phyloP scores from a whole-genome alignment of 2,797 vertebrate genomes.

The Gymnoscopelus microlampas region DNA sequence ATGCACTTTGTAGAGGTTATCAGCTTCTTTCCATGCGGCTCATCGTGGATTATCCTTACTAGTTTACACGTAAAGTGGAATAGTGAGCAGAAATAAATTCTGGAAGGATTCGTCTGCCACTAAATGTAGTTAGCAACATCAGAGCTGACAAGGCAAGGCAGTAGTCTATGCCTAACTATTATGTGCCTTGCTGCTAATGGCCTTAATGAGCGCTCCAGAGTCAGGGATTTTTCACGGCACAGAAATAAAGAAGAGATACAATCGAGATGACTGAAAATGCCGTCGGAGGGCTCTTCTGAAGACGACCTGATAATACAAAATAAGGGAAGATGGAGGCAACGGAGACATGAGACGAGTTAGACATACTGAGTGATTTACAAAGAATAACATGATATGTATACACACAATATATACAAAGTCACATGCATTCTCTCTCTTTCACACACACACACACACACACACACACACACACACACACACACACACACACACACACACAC shows the following conservation, averaged over 20 bases:
- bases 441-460: not conserved
- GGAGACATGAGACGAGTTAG: conserved; percentile 43
- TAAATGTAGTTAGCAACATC: conserved; percentile 16
- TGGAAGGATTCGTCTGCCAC: not conserved
- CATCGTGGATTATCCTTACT: too few species aligned
- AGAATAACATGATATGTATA: conserved; percentile 33
- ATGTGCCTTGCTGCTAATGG: conserved; percentile 57
- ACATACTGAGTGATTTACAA: conserved; percentile 44
- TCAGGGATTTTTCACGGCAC: conserved; percentile 34
- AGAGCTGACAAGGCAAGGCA: conserved; percentile 23
- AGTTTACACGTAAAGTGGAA: not conserved
- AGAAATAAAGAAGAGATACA: conserved; percentile 20
- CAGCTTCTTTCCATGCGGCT: too few species aligned
- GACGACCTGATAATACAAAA: conserved; percentile 10
- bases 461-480: conserved; percentile 3
- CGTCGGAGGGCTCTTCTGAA: too few species aligned
- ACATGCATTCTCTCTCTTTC: not conserved
- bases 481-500: conserved; percentile 3
- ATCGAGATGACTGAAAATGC: not conserved
- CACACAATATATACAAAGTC: too few species aligned
- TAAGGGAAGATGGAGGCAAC: conserved; percentile 32
- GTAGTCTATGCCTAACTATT: conserved; percentile 29
- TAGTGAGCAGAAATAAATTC: conserved; percentile 7
- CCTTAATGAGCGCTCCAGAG: conserved; percentile 69
- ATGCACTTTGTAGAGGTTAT: too few species aligned